Percentiles rank a stretch among this genome's conserved stretches.
Conservation (phyloP, 2,113 vertebrate species). For the Helogale parvula region DNA sequence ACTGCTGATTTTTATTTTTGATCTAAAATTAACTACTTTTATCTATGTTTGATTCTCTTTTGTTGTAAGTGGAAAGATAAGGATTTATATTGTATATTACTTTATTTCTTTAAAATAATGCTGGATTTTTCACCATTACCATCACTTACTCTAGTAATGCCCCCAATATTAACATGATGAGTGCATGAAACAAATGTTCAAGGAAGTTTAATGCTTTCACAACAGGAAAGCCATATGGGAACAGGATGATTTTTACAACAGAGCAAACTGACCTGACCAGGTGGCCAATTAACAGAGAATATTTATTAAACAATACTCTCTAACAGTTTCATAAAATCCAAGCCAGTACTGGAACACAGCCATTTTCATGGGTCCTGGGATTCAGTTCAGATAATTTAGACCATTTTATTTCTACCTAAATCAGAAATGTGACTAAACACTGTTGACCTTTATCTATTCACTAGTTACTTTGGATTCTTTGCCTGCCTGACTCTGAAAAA, state of each 20-base stretch:
- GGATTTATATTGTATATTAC: background rate
- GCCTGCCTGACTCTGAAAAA: background rate
- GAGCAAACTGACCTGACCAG: slow-evolving; percentile 31
- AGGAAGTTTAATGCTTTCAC: slow-evolving; percentile 19
- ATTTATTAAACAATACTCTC: slow-evolving; percentile 46
- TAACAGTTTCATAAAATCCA: slow-evolving; percentile 32
- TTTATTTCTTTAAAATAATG: slow-evolving; percentile 45
- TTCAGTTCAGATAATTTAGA: slow-evolving; percentile 16
- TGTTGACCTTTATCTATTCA: slow-evolving; percentile 34
- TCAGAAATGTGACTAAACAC: slow-evolving; percentile 15
- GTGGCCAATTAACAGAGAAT: slow-evolving; percentile 47
- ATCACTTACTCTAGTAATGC: background rate
- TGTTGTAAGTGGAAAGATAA: background rate
- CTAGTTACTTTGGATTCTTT: background rate
- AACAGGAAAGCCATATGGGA: background rate
- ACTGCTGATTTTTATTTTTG: background rate
- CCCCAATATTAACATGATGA: background rate
- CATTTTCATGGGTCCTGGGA: background rate
- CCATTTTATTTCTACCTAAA: background rate
- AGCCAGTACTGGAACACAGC: slow-evolving; percentile 6
- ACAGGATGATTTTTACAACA: background rate
- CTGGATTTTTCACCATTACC: background rate
- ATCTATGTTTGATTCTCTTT: background rate
- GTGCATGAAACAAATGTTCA: background rate
- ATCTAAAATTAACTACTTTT: background rate